These are phyloP conservation scores for Bombus impatiens DNA, from an alignment of 1,140 invertebrate genomes.

Conservation along the genomic window DNA sequence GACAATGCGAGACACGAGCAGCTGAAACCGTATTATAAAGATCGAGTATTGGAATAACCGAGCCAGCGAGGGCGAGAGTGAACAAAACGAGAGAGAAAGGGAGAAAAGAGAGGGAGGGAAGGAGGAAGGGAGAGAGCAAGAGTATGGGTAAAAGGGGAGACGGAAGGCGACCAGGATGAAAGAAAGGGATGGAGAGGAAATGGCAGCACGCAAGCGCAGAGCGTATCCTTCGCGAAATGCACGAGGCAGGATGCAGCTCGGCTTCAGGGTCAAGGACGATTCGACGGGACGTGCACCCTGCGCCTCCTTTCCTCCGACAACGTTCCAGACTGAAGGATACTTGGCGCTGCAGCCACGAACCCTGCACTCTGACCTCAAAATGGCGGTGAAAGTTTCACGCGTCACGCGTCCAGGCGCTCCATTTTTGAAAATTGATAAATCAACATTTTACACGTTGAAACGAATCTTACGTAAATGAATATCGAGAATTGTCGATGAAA, in stretches of 20 bases:
- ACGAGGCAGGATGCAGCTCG: conserved; percentile 61
- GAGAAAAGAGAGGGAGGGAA: neutral
- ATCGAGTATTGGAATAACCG: conserved; percentile 23
- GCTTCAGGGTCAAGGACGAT: conserved; percentile 72
- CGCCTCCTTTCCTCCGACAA: conserved; percentile 42
- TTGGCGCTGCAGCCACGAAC: conserved; percentile 28
- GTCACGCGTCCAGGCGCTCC: no score
- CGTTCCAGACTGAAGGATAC: conserved; percentile 47
- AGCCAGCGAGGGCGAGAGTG: conserved; percentile 18
- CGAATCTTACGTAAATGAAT: neutral
- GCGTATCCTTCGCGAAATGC: conserved; percentile 66
- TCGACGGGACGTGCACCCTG: conserved; percentile 55
- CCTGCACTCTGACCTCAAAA: conserved; percentile 35
- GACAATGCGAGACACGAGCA: neutral
- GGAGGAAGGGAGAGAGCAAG: neutral
- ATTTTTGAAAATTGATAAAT: neutral
- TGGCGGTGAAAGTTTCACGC: neutral
- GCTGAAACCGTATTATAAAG: conserved; percentile 18
- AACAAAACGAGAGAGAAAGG: conserved; percentile 3
- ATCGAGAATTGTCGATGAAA: no score
- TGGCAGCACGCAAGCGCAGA: conserved; percentile 42
- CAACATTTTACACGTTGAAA: neutral
- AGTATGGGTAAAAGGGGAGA: neutral
- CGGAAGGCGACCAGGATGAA: neutral
- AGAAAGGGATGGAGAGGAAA: conserved; percentile 33